Evolutionary conservation across 2,888 invertebrate species (phyloP), one percentile per base, ranked within the genome.

Genomic region (Nephrocerus scutellatus): DNA sequence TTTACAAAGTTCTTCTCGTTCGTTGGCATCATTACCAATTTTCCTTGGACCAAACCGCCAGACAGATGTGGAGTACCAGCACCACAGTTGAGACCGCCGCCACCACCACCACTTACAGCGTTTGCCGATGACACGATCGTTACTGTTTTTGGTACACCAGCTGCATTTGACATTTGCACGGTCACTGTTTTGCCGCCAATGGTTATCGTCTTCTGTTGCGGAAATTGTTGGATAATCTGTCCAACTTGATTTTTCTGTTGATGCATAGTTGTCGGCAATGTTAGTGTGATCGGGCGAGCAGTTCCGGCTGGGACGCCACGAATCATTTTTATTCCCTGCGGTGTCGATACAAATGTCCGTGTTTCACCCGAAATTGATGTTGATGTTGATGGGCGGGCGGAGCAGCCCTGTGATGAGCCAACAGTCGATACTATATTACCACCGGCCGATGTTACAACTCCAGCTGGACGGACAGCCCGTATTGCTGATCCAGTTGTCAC

Each of bases 141-240:
- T 1, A 80, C 74, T 1, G 79, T 79, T 63, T 81, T 80, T 31
- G 70, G 69, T 15, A 76, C 73, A 15, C 73, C 72, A 10, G 50
- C 41, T 55, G 44, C 70, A 14, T 74, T 73, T 12, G 79, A 74
- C 73, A 82, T 77, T 64, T 80, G 80, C 25, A 83, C 74, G 2
- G 82, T 82, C 3, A 84, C 77, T 13, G 81, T 79, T 63, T 83
- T 82, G 1, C 82, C 82, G 6, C 80, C 77, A 44, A 82, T 72
- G 40, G 79, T 78, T 18, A 79, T 74, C 16, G 78, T 74, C 56
- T 79, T 79, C 66, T 76, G 65, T 20, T 76, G 63, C 9, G 63
- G 48, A 8, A 51, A 47, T 23, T 62, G 60, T 13, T 57, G 56
- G 14, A 60, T 51, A 37, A 56, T 53, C 36, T 55, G 54, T 22